phyloP scores from a whole-genome alignment of 2,888 invertebrate genomes.

The Conchocele bisecta region DNA sequence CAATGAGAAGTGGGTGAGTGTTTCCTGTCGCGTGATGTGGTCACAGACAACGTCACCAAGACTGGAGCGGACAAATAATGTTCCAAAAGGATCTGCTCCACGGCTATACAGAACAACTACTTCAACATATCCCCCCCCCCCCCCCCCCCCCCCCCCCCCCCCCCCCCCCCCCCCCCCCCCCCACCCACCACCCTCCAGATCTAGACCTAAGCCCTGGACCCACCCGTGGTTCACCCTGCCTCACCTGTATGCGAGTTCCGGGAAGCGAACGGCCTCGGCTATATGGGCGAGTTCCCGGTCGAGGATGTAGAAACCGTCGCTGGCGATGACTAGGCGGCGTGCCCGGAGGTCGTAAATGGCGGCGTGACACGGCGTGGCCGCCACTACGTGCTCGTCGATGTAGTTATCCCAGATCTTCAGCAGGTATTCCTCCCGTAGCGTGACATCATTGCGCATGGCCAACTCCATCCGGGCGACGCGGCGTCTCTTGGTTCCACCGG shows the following conservation, averaged over 20 bases:
- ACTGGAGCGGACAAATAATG: too few species aligned
- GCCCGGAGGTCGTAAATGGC: constrained; percentile 67
- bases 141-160: too few species aligned
- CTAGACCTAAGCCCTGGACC: constrained; percentile 65
- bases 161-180: too few species aligned
- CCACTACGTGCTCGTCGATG: constrained; percentile 65
- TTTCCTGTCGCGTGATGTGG: too few species aligned
- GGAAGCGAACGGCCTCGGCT: constrained; percentile 53
- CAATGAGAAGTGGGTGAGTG: too few species aligned
- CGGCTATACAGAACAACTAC: too few species aligned
- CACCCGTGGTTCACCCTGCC: constrained; percentile 65
- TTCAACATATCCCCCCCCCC: too few species aligned
- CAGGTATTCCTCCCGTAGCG: constrained; percentile 64
- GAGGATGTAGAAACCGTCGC: constrained; percentile 56
- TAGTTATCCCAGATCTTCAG: constrained; percentile 72
- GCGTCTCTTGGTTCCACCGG: too few species aligned
- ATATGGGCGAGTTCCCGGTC: constrained; percentile 62
- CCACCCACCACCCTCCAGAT: too few species aligned
- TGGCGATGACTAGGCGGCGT: constrained; percentile 54
- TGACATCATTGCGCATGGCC: constrained; percentile 54
- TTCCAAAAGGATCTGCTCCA: too few species aligned
- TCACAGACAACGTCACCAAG: too few species aligned
- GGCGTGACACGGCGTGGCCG: constrained; percentile 61
- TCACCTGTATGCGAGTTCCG: constrained; percentile 52
- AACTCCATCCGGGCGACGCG: constrained; percentile 53